These are phyloP conservation scores for Drosophila seclusa DNA, from an alignment of 2,888 invertebrate species.

Conservation along the genomic window DNA sequence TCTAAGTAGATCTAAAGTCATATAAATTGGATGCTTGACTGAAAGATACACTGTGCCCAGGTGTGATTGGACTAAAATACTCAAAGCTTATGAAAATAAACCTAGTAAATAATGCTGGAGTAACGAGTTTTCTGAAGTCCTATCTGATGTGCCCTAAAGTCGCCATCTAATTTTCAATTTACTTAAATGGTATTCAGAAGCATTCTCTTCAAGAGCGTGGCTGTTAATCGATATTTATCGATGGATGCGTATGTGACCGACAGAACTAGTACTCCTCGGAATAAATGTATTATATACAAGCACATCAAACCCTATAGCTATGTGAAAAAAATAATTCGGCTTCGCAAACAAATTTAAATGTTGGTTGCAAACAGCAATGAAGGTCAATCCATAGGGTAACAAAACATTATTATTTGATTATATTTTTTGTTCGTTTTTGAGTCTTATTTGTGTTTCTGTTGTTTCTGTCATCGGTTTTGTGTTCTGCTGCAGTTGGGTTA, in stretches of 20 bases:
- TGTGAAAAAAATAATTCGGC: slow-evolving; percentile 6
- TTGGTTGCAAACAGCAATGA: slow-evolving; percentile 68
- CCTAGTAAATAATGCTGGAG: background rate
- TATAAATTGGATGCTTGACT: background rate
- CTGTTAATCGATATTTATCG: background rate
- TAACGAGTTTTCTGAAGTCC: background rate
- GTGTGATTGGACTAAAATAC: background rate
- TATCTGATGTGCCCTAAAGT: background rate
- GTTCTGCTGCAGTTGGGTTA: slow-evolving; percentile 18
- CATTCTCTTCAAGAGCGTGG: background rate
- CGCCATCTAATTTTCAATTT: background rate
- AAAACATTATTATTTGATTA: slow-evolving; percentile 39
- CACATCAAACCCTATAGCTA: background rate
- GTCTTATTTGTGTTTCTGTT: slow-evolving; percentile 32
- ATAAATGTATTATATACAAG: background rate
- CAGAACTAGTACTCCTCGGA: background rate
- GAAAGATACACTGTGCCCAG: background rate
- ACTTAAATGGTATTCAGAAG: background rate
- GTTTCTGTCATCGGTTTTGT: slow-evolving; percentile 13
- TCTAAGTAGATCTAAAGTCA: background rate
- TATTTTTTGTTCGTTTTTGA: slow-evolving; percentile 27
- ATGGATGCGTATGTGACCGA: background rate
- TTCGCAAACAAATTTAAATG: slow-evolving; percentile 70
- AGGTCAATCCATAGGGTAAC: slow-evolving; percentile 68
- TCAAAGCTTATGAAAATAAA: background rate